These are phyloP conservation scores for Cheumatopsyche charites DNA, from an alignment of 1,140 invertebrate species.

Conservation along the genomic window DNA sequence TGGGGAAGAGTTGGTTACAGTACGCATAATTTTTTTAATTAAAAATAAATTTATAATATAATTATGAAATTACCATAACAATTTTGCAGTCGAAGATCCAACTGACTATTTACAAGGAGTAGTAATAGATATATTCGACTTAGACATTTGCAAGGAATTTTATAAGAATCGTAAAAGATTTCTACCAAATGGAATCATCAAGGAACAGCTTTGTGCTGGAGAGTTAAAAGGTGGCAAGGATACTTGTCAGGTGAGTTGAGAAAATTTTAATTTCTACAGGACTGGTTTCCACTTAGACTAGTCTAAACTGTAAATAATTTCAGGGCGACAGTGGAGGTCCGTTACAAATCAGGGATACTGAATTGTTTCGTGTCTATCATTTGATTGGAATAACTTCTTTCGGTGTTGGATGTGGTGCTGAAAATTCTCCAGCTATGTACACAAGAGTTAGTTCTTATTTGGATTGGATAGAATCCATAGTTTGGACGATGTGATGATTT, in stretches of 20 bases:
- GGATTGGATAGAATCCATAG: constrained; percentile 60
- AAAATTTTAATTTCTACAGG: neutral
- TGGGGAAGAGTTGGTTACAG: constrained; percentile 19
- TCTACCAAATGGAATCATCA: constrained; percentile 60
- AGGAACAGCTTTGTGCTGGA: constrained; percentile 73
- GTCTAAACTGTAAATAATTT: neutral
- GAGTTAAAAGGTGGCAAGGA: constrained; percentile 68
- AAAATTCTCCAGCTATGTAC: constrained; percentile 58
- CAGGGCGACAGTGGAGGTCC: constrained; percentile 55
- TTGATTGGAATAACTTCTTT: constrained; percentile 55
- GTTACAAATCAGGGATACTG: constrained; percentile 29
- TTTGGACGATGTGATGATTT: constrained; percentile 51
- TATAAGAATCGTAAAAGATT: constrained; percentile 41
- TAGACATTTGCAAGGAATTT: neutral
- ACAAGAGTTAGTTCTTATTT: constrained; percentile 58
- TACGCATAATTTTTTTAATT: constrained; percentile 1
- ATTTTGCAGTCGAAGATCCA: neutral
- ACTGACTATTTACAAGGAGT: constrained; percentile 16
- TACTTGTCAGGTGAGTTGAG: constrained; percentile 67
- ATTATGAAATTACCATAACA: neutral
- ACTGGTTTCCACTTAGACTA: neutral
- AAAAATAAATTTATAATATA: neutral
- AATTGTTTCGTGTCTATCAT: constrained; percentile 36
- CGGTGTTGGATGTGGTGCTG: constrained; percentile 53
- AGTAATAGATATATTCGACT: neutral